Conservation (phyloP, 2,888 invertebrate genomes). For the Thysanoteuthis rhombus region DNA sequence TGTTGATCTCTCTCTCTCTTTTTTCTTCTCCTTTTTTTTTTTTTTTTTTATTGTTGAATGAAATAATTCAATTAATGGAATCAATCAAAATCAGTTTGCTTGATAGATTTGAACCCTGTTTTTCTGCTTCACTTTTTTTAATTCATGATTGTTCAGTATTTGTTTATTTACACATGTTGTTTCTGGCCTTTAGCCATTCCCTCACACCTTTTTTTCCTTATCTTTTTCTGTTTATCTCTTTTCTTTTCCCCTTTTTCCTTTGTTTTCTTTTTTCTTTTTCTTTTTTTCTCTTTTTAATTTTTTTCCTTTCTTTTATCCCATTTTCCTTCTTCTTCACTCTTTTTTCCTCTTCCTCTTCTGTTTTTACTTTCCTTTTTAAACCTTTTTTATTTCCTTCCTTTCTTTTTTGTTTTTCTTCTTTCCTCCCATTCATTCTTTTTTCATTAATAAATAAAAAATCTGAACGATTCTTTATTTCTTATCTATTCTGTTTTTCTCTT, state of each 20-base stretch:
- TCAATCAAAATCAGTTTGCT: neutral
- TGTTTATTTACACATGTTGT: neutral
- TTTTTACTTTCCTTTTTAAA: neutral
- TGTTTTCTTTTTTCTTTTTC: neutral
- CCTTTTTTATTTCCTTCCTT: neutral
- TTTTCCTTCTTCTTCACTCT: neutral
- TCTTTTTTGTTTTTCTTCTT: no score
- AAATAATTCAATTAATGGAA: neutral
- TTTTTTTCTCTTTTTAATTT: no score
- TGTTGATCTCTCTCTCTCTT: neutral
- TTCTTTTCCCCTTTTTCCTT: neutral
- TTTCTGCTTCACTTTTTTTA: neutral
- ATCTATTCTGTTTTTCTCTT: no score
- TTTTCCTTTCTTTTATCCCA: neutral
- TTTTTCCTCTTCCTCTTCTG: accelerated
- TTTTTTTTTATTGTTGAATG: neutral
- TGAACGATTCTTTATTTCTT: no score
- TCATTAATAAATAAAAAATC: no score
- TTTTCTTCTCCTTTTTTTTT: neutral
- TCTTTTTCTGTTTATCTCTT: neutral
- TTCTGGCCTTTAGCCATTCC: no score
- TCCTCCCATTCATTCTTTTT: no score
- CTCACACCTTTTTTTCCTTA: neutral
- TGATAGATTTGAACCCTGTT: neutral
- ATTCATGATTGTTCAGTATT: neutral